These are phyloP conservation scores for Nerophis lumbriciformis DNA, from an alignment of 2,113 vertebrate species.

Conservation along the genomic window DNA sequence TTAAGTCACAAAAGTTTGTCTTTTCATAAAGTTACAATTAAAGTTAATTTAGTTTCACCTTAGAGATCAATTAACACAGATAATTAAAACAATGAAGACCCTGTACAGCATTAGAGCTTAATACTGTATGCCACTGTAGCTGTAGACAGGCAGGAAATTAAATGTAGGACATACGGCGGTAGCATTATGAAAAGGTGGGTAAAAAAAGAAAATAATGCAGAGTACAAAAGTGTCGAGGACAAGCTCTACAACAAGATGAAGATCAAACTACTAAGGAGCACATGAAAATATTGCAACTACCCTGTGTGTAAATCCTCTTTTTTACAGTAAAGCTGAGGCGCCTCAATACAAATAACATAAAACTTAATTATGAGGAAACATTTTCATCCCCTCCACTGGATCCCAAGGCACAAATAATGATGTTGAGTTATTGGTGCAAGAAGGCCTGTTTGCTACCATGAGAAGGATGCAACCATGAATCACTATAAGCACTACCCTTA, in stretches of 20 bases:
- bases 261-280: conserved; percentile 1
- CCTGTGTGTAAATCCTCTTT: background rate
- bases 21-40: background rate
- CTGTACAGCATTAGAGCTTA: background rate
- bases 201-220: conserved; percentile 1
- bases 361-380: conserved; percentile 25
- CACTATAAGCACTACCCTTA: conserved; percentile 20
- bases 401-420: conserved; percentile 29
- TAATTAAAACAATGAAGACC: background rate
- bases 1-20: background rate
- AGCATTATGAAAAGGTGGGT: background rate
- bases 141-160: background rate
- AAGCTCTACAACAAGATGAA: conserved; percentile 4
- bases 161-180: background rate
- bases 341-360: conserved; percentile 19
- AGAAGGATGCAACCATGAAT: conserved; percentile 14
- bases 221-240: background rate
- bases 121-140: background rate
- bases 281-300: conserved; percentile 11
- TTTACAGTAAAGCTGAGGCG: conserved; percentile 3
- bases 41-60: background rate
- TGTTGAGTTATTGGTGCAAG: conserved; percentile 42
- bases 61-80: conserved; percentile 5
- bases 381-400: conserved; percentile 28
- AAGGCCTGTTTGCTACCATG: conserved; percentile 19